phyloP scores from a whole-genome alignment of 1,140 invertebrate genomes.

The Cotesia chilonis region DNA sequence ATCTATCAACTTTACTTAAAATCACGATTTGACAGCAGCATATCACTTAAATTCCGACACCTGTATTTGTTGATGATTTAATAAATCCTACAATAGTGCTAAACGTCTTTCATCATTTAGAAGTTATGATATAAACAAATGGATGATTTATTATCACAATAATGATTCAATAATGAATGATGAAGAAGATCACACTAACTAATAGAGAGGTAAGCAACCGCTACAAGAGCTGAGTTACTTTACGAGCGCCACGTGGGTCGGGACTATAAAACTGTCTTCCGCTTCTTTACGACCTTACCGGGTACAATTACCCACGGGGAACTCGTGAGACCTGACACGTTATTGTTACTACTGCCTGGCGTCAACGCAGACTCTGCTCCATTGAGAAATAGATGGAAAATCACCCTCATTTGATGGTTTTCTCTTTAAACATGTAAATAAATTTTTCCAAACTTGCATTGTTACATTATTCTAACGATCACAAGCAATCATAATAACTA shows the following conservation, averaged over 20 bases:
- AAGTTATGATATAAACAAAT: conserved; percentile 19
- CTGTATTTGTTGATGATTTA: background rate
- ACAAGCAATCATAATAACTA: background rate
- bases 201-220: conserved; percentile 44
- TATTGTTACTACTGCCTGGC: conserved; percentile 40
- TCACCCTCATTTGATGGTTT: too few relatives aligned
- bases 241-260: conserved; percentile 62
- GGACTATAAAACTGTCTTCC: conserved; percentile 63
- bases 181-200: conserved; percentile 42
- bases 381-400: conserved; percentile 36
- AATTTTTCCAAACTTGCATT: conserved; percentile 23
- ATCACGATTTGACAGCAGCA: conserved; percentile 14
- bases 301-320: conserved; percentile 55
- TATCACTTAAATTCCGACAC: conserved; percentile 5
- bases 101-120: background rate
- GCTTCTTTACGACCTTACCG: conserved; percentile 58
- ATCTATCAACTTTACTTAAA: background rate
- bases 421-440: conserved; percentile 17
- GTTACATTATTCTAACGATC: background rate
- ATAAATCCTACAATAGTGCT: background rate
- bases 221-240: conserved; percentile 43
- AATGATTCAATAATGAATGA: conserved; percentile 55
- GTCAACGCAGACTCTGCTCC: conserved; percentile 36
- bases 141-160: conserved; percentile 17
- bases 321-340: conserved; percentile 48